Base-by-base conservation (phyloP, 64 coral and sea anemone species). In the Stichodactyla mertensii region DNA sequence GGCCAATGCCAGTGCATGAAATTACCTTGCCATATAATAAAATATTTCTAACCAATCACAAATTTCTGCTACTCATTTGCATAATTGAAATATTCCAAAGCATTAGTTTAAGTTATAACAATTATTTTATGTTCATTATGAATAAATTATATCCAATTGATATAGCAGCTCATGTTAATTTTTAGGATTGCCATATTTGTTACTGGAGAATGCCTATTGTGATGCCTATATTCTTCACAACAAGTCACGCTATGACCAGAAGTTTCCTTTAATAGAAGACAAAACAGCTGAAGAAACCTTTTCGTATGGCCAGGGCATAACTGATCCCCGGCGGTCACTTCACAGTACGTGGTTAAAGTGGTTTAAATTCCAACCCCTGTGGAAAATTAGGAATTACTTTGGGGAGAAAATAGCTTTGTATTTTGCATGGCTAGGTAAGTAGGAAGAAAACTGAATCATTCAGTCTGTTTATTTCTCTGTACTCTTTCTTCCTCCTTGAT, bases 311-410 rank as follows among this genome's bases (percentile, higher is more conserved):
- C 89, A 94, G 77, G 92, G 94, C 87, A 74, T 92, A 24, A 67
- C 80, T 18, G 95, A 98, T 86, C 95, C 95, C 27, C 89, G 95
- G 5, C 84, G 86, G 64, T 77, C 85, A 71, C 81, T 98, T 52
- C 56, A 98, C 31, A 77, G 94, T 54, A 94, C 92, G 4, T 98
- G 95, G 95, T 54, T 94, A 4, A 94, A 94, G 51, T 89, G 88
- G 89, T 85, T 92, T 18, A 98, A 92, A 53, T 98, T 87, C 82
- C 95, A 98, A 61, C 95, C 95, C 26, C 87, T 98, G 14, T 98
- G 95, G 95, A 98, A 98, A 60, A 94, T 98, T 66, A 94, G 92
- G 79, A 98, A 98, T 84, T 98, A 98, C 60, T 98, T 98, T 92
- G 95, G 95, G 60, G 95, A 98, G 54, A 89, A 98, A 54, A 98